phyloP scores from a whole-genome alignment of 2,113 vertebrate species.

The Saccopteryx bilineata region DNA sequence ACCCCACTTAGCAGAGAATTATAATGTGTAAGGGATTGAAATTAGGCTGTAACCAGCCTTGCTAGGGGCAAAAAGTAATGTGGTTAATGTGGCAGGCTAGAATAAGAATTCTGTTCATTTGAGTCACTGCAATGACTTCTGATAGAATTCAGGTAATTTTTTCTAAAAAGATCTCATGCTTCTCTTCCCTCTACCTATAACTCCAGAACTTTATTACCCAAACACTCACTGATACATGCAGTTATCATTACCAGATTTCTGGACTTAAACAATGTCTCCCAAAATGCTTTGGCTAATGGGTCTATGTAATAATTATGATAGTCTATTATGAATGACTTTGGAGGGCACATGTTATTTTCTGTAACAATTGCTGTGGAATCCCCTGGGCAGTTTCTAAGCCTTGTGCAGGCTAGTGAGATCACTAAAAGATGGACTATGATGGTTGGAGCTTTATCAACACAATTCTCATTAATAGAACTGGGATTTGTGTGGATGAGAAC shows the following conservation, averaged over 20 bases:
- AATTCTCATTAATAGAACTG: not conserved
- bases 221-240: not conserved
- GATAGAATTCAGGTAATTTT: constrained; percentile 35
- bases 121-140: constrained; percentile 18
- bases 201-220: not conserved
- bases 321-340: not conserved
- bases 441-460: not conserved
- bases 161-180: constrained; percentile 42
- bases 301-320: not conserved
- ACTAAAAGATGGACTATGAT: not conserved
- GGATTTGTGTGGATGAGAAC: not conserved
- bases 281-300: constrained; percentile 50
- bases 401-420: not conserved
- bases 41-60: constrained; percentile 68
- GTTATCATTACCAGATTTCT: constrained; percentile 10
- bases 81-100: not conserved
- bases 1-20: constrained; percentile 77
- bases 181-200: constrained; percentile 17
- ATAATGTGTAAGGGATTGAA: constrained; percentile 76
- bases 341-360: not conserved
- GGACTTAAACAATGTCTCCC: not conserved
- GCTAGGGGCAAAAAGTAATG: constrained; percentile 55
- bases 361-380: not conserved
- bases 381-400: constrained; percentile 21
- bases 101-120: constrained; percentile 61